Conservation (phyloP, 2,888 invertebrate genomes). For the Neoaliturus tenellus region DNA sequence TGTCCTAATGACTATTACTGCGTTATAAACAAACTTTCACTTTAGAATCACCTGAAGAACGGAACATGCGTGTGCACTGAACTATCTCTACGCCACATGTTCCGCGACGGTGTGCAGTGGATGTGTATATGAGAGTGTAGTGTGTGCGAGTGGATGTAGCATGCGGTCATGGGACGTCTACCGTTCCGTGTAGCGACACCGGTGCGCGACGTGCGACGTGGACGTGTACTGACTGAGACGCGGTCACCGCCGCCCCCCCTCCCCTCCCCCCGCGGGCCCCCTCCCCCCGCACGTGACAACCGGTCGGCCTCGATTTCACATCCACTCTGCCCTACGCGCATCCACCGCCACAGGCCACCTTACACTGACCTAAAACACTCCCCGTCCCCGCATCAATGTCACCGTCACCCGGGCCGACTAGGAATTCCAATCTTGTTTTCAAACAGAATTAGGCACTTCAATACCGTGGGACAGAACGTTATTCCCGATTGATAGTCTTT, state of each 20-base stretch:
- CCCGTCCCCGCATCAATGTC: background rate
- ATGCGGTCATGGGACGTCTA: constrained; percentile 3
- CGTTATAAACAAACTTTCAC: constrained; percentile 14
- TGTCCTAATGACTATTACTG: background rate
- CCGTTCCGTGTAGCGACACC: background rate
- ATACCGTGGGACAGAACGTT: too few relatives aligned
- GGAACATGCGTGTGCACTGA: constrained; percentile 45
- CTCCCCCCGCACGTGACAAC: constrained; percentile 16
- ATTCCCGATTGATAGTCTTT: too few relatives aligned
- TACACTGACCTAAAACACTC: constrained; percentile 35
- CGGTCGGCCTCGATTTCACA: constrained; percentile 60
- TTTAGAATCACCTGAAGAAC: background rate
- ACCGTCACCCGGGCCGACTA: background rate
- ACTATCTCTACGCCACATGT: constrained; percentile 36
- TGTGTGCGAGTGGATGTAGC: constrained; percentile 22
- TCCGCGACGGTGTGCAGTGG: background rate
- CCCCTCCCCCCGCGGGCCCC: background rate
- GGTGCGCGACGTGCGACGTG: constrained; percentile 7
- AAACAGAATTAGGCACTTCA: background rate
- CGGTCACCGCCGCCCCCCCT: constrained; percentile 14
- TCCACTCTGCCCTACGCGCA: constrained; percentile 44
- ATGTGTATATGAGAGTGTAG: background rate
- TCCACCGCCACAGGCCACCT: constrained; percentile 17
- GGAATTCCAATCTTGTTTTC: background rate
- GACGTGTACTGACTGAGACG: constrained; percentile 29